Evolutionary conservation across 2,888 invertebrate species (phyloP).

Genomic region (Cephus nigrinus): DNA sequence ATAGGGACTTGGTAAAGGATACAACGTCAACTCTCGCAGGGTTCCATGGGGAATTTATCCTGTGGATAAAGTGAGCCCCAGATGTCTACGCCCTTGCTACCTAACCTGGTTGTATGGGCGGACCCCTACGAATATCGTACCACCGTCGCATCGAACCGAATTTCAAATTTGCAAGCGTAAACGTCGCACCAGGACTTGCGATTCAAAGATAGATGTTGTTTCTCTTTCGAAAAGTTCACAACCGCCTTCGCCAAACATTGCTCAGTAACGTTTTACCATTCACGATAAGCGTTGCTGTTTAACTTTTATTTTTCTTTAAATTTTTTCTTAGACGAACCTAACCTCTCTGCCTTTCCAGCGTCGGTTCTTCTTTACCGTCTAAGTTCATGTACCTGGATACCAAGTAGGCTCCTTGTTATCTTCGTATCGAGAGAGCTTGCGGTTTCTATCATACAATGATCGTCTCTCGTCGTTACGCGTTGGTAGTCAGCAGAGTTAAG

Average conservation of each 20-base stretch:
- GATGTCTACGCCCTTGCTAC: slow-evolving; percentile 1
- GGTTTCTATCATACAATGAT: background rate
- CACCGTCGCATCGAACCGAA: slow-evolving; percentile 14
- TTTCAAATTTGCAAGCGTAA: slow-evolving; percentile 19
- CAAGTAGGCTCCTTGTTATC: background rate
- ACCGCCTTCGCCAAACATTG: background rate
- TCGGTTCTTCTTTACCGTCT: background rate
- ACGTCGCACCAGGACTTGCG: background rate
- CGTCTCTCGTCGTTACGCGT: background rate
- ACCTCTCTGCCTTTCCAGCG: background rate
- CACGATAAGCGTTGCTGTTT: background rate
- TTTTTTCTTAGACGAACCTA: background rate
- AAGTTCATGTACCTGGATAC: background rate
- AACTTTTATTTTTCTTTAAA: background rate
- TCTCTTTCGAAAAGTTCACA: background rate
- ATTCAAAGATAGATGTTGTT: background rate
- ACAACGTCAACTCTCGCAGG: background rate
- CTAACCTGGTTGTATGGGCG: background rate
- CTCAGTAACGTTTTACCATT: background rate
- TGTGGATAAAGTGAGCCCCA: background rate
- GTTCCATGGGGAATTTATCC: background rate
- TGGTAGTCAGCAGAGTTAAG: background rate
- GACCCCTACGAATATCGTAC: background rate
- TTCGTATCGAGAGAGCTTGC: background rate
- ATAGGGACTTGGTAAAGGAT: background rate